Base-by-base conservation (phyloP, 1,140 invertebrate genomes). In the Cepaea nemoralis region DNA sequence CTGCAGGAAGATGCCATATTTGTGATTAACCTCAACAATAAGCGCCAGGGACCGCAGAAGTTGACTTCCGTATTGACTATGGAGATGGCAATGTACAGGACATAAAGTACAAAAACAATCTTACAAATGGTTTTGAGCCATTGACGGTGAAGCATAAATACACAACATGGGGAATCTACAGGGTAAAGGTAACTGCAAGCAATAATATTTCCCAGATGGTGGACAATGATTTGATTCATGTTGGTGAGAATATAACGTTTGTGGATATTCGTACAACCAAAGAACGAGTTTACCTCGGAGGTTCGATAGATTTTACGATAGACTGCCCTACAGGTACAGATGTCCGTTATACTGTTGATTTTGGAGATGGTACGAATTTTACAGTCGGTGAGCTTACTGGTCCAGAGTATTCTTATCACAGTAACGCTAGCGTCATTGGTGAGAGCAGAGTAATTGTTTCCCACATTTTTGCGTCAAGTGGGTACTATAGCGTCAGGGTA, bases 211-310 rank as follows among this genome's bases (percentile, higher is more conserved):
- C 55, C 0, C 66, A 73, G 14, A 76, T 86, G 0, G 70, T 67
- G 0, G 80, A 83, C 6, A 84, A 83, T 50, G 79, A 81, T 31
- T 39, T 83, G 6, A 80, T 87, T 0, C 89, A 90, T 71, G 90
- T 90, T 33, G 90, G 90, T 6, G 77, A 90, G 69, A 88, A 90
- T 76, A 88, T 91, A n/a, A 87, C 87, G 3, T 86, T 83, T 50
- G 69, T 91, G 14, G 90, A 91, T 82, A 39, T 91, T 24, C 82
- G 80, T 19, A 87, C 87, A 35, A 70, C 69, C 19, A 83, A 73
- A 2, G 86, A 85, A 12, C 73, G 89, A 71, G 84, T 88, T 27
- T 22, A 37, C 3, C 67, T 83, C 0, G 73, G 80, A 42, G 76
- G 85, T 14, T 74, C 85, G 6, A 82, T 86, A 22, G 81, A 76